Conservation (phyloP, 2,113 vertebrate species). For the Hirundichthys speculiger region DNA sequence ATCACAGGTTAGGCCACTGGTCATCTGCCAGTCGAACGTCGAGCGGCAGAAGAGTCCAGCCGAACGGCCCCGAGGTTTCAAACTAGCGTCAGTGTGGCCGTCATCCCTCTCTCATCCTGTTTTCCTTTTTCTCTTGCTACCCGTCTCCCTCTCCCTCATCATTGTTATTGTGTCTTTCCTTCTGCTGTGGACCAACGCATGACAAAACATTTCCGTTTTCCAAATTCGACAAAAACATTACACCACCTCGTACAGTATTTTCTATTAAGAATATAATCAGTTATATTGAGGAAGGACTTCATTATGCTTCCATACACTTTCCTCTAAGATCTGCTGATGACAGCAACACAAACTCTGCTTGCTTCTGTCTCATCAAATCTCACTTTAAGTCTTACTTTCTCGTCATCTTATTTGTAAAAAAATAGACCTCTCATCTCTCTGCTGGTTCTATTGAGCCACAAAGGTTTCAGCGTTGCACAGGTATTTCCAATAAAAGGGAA, state of each 20-base stretch:
- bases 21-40: constrained; percentile 69
- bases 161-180: constrained; percentile 75
- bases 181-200: constrained; percentile 63
- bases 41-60: constrained; percentile 32
- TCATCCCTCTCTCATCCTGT: constrained; percentile 59
- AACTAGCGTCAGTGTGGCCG: constrained; percentile 49
- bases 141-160: constrained; percentile 73
- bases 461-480: too few species aligned
- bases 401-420: constrained; percentile 65
- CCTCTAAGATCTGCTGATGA: background rate
- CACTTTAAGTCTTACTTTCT: constrained; percentile 41
- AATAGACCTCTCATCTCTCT: constrained; percentile 49
- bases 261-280: too few species aligned
- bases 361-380: constrained; percentile 29
- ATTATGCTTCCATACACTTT: background rate
- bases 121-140: constrained; percentile 72
- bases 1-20: constrained; percentile 81
- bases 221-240: background rate
- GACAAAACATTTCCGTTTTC: constrained; percentile 19
- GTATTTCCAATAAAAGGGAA: background rate
- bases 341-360: constrained; percentile 18
- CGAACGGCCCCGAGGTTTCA: constrained; percentile 20
- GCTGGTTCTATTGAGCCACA: too few species aligned
- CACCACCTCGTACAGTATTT: background rate
- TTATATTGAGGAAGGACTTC: too few species aligned